These are phyloP conservation scores for Dicerorhinus sumatrensis DNA, from an alignment of 2,113 vertebrate species.

Conservation along the genomic window DNA sequence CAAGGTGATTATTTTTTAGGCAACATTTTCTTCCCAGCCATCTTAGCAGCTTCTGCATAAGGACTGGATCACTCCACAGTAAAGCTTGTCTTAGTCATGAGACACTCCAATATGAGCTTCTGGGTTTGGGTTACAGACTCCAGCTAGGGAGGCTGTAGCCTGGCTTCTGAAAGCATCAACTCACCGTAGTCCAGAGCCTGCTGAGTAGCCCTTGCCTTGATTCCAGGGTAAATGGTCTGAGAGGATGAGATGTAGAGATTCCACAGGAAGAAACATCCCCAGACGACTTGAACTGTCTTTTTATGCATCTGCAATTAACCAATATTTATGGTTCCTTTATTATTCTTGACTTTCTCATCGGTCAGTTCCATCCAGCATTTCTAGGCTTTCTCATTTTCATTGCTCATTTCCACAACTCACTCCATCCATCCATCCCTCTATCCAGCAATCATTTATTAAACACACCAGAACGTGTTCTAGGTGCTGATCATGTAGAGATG, in stretches of 20 bases:
- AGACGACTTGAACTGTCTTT: slow-evolving; percentile 62
- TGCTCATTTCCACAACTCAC: not conserved
- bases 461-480: not conserved
- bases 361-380: not conserved
- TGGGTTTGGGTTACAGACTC: not conserved
- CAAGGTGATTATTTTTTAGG: not conserved
- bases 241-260: slow-evolving; percentile 58
- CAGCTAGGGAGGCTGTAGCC: not conserved
- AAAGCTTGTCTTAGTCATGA: not conserved
- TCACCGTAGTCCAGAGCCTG: slow-evolving; percentile 81
- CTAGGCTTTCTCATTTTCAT: not conserved
- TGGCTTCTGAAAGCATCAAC: slow-evolving; percentile 13
- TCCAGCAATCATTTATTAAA: not conserved
- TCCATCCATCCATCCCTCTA: not conserved
- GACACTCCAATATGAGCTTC: not conserved
- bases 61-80: not conserved
- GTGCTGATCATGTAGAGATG: not conserved
- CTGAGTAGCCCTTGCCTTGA: slow-evolving; percentile 78
- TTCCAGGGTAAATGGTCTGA: slow-evolving; percentile 67
- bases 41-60: not conserved
- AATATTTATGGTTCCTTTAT: slow-evolving; percentile 28
- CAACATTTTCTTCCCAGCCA: not conserved
- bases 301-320: slow-evolving; percentile 73
- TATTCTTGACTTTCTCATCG: not conserved
- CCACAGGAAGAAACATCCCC: slow-evolving; percentile 78